Base-by-base conservation (phyloP, 2,797 vertebrate genomes). In the Sebastes hubbsi region DNA sequence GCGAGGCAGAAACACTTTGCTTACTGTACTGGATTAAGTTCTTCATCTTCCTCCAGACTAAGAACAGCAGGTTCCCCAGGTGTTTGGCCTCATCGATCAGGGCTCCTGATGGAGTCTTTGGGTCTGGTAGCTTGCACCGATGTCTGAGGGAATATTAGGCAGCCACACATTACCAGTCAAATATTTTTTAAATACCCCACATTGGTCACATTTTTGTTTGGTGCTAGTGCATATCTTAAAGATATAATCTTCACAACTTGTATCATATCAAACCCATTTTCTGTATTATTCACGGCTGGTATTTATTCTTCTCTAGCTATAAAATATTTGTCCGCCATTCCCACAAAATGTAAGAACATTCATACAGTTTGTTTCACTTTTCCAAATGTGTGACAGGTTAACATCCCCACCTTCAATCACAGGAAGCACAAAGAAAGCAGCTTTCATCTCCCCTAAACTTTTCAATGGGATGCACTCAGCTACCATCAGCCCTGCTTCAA, bases 41-140 rank as follows among this genome's bases (percentile, higher is more conserved):
- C 67, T 36, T 62, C 78, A 90, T 88, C 59, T 82, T 86, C 2
- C 0, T 29, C 83, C 85, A 88, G 24, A 90, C 84, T n/a, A 29
- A 52, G 18, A 78, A 87, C 14, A 24, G 69, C 58, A 91, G 75
- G 64, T 91, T 89, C 0, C 81, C 73, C 5, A 83, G 1, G 29
- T 88, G 89, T 80, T 80, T 76, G 36, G 75, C 76, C 69, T 87
- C 73, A 16, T 91, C 55, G 0, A 88, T 36, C 65, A 86, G 59
- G 2, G 68, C 70, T 66, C 64, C 82, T 30, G 25, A 61, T 62
- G 81, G 86, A 13, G 27, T 75, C n/a, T 80, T 5, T 58, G 83
- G 78, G 20, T 81, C 0, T 70, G 32, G 38, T 4, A 87, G 13
- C 0, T 24, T 70, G 25, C 69, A 67, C 3, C 59, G 4, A 12